Percentiles rank a stretch among this genome's conserved stretches.
phyloP scores from a whole-genome alignment of 2,113 vertebrate genomes.

The Sinocyclocheilus anophthalmus region DNA sequence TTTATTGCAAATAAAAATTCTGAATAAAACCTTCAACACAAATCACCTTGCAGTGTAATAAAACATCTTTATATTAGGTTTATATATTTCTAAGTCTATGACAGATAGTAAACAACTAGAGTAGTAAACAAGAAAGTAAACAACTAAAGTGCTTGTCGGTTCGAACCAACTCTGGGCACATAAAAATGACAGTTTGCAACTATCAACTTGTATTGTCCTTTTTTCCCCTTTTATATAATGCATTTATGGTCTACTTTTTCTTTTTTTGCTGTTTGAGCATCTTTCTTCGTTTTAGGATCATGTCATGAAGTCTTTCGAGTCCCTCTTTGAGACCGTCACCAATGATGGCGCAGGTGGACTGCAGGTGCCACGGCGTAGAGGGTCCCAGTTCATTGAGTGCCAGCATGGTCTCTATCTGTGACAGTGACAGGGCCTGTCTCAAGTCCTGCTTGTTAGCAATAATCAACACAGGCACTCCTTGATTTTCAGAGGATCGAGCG shows the following conservation, averaged over 20 bases:
- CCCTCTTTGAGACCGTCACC: constrained; percentile 94
- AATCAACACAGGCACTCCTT: constrained; percentile 93
- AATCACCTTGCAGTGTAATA: background rate
- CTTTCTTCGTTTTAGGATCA: constrained; percentile 92
- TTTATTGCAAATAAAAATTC: constrained; percentile 33
- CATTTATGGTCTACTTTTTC: constrained; percentile 77
- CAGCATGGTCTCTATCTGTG: constrained; percentile 89
- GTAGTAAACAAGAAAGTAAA: constrained; percentile 27
- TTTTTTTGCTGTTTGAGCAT: constrained; percentile 88
- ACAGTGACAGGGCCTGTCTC: constrained; percentile 86
- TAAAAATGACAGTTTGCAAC: constrained; percentile 2
- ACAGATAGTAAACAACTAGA: constrained; percentile 22
- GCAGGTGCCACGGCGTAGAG: constrained; percentile 91
- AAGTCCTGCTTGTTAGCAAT: constrained; percentile 98
- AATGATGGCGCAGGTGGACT: constrained; percentile 95
- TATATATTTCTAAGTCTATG: constrained; percentile 33
- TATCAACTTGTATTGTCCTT: background rate
- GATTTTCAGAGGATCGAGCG: constrained; percentile 90
- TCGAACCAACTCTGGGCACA: constrained; percentile 66
- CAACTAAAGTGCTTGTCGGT: constrained; percentile 12
- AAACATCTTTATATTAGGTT: constrained; percentile 19
- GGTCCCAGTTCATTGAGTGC: constrained; percentile 90
- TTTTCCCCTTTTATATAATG: background rate
- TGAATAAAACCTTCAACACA: background rate
- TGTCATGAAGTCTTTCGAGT: constrained; percentile 88